phyloP scores from a whole-genome alignment of 2,113 vertebrate species.

The Rhinichthys klamathensis region DNA sequence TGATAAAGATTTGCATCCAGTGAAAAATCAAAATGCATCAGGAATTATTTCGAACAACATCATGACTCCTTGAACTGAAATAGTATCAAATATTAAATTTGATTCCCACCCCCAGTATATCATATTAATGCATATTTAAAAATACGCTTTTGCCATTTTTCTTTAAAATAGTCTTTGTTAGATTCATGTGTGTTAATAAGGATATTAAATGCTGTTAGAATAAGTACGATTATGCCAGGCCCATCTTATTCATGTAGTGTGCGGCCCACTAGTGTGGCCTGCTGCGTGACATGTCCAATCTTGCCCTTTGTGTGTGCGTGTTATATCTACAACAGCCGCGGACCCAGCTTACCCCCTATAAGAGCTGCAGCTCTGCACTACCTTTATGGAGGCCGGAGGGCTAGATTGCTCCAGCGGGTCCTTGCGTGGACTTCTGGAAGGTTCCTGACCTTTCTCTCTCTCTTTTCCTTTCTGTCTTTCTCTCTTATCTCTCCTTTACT shows the following conservation, averaged over 20 bases:
- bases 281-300: constrained; percentile 94
- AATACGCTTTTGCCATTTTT: not conserved
- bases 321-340: constrained; percentile 95
- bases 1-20: not conserved
- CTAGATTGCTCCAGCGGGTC: constrained; percentile 95
- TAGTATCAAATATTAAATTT: not conserved
- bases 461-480: constrained; percentile 60
- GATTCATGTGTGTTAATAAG: not conserved
- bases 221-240: constrained; percentile 5
- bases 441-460: constrained; percentile 87
- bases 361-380: constrained; percentile 92
- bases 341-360: constrained; percentile 86
- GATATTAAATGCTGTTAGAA: constrained; percentile 15
- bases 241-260: constrained; percentile 51
- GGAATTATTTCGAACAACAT: not conserved
- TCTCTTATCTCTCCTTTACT: constrained; percentile 63
- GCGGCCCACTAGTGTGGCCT: constrained; percentile 70
- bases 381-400: constrained; percentile 93
- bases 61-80: not conserved
- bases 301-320: constrained; percentile 90
- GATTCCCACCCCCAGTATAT: constrained; percentile 17
- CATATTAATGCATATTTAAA: not conserved
- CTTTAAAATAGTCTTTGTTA: not conserved
- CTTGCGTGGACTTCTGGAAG: constrained; percentile 97
- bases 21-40: not conserved